Conservation (phyloP, 2,113 vertebrate species). For the Falco punctatus region DNA sequence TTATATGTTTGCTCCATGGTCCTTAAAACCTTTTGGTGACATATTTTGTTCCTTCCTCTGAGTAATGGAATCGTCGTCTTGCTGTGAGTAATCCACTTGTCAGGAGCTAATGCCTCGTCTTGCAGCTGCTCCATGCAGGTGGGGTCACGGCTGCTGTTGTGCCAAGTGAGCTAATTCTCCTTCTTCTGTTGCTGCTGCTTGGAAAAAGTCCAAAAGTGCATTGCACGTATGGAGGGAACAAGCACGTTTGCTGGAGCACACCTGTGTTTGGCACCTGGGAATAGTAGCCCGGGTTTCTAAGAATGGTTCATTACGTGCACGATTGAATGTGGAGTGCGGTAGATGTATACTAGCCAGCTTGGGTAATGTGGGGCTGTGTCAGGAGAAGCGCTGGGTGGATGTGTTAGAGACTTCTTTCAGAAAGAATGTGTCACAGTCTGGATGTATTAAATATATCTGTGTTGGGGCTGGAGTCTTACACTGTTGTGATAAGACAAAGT, state of each 20-base stretch:
- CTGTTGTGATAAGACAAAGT: constrained; percentile 38
- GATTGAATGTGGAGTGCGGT: fast-evolving
- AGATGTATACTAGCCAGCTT: neutral
- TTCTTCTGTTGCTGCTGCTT: neutral
- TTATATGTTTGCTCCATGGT: neutral
- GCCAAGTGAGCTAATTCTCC: neutral
- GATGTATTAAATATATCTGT: constrained; percentile 45
- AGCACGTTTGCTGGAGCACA: neutral
- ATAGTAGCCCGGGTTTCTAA: neutral
- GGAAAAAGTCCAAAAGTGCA: neutral
- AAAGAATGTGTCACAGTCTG: neutral
- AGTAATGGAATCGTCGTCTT: constrained; percentile 45
- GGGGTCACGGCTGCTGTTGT: constrained; percentile 24
- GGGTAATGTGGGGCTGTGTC: neutral
- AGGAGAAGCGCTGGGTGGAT: neutral
- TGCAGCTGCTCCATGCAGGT: constrained; percentile 19
- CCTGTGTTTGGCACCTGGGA: neutral
- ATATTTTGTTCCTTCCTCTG: constrained; percentile 54
- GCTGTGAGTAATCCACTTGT: constrained; percentile 48
- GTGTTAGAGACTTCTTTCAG: neutral
- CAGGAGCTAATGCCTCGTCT: neutral
- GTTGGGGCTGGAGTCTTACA: constrained; percentile 24
- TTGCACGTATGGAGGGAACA: neutral
- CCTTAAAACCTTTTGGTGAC: constrained; percentile 32
- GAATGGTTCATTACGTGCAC: neutral